phyloP scores from a whole-genome alignment of 2,888 invertebrate species.

The Monopis laevigella region DNA sequence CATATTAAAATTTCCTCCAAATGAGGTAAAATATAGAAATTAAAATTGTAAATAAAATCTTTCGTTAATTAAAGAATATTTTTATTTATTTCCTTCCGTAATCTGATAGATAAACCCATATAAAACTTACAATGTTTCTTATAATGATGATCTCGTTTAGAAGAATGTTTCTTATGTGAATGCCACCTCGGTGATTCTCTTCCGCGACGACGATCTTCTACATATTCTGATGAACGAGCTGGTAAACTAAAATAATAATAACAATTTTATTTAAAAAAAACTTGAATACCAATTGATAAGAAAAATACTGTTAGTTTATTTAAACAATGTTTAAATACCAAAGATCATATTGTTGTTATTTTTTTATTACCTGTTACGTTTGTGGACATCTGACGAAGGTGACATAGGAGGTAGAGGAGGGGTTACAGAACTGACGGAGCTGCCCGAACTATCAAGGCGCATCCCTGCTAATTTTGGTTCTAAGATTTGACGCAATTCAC shows the following conservation, averaged over 20 bases:
- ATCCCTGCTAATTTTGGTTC: constrained; percentile 77
- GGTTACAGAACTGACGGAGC: constrained; percentile 76
- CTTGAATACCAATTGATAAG: not conserved
- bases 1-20: too few relatives aligned
- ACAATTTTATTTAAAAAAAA: not conserved
- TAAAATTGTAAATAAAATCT: too few relatives aligned
- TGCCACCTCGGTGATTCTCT: constrained; percentile 59
- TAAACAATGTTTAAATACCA: too few relatives aligned
- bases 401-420: constrained; percentile 82
- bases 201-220: constrained; percentile 47
- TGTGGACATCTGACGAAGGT: constrained; percentile 62
- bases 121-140: constrained; percentile 67
- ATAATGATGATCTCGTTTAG: constrained; percentile 65
- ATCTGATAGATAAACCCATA: not conserved
- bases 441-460: constrained; percentile 70
- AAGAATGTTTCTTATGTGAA: constrained; percentile 63
- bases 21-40: too few relatives aligned
- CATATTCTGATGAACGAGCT: constrained; percentile 58
- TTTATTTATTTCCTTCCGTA: too few relatives aligned
- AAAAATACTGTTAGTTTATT: not conserved
- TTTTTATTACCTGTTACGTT: constrained; percentile 66
- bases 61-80: too few relatives aligned
- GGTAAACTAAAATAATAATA: constrained; percentile 62
- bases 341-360: too few relatives aligned
- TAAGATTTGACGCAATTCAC: constrained; percentile 79